Percentiles rank a stretch among this genome's conserved stretches.
phyloP scores from a whole-genome alignment of 2,888 invertebrate species.

The Pharmacophagus antenor region DNA sequence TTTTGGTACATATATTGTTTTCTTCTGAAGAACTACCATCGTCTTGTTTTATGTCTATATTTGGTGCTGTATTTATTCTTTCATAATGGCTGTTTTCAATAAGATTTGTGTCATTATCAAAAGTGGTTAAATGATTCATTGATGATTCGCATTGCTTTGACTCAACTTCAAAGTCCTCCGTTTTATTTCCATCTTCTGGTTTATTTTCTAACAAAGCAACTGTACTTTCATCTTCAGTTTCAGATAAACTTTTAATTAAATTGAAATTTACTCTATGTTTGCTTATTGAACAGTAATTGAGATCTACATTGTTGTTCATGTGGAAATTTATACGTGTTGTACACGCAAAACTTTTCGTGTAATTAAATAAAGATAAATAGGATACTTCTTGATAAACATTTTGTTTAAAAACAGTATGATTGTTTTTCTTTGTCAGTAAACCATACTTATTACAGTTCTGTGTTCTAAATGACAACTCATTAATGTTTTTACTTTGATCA shows the following conservation, averaged over 20 bases:
- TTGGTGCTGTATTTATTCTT: not conserved
- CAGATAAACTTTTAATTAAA: slow-evolving; percentile 47
- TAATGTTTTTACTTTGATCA: slow-evolving; percentile 10
- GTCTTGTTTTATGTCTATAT: not conserved
- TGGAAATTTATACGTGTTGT: slow-evolving; percentile 50
- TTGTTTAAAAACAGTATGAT: not conserved
- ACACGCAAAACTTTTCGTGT: slow-evolving; percentile 48
- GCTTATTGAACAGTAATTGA: slow-evolving; percentile 50
- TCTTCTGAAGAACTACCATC: not conserved
- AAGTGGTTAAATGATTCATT: not conserved
- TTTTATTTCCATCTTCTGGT: slow-evolving; percentile 16
- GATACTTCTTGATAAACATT: not conserved
- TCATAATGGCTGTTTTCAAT: not conserved
- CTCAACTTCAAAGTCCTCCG: not conserved
- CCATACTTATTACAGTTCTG: not conserved
- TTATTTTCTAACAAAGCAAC: slow-evolving; percentile 8
- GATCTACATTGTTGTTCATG: slow-evolving; percentile 43
- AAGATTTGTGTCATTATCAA: not conserved
- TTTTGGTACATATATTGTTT: not conserved
- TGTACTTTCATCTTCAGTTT: not conserved
- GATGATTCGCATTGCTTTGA: not conserved
- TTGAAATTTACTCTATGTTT: slow-evolving; percentile 59
- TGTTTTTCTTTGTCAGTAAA: not conserved
- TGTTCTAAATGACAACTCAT: slow-evolving; percentile 8
- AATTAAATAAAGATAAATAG: not conserved